These are phyloP conservation scores for Dioctria rufipes DNA, from an alignment of 2,888 invertebrate species.

Conservation along the genomic window DNA sequence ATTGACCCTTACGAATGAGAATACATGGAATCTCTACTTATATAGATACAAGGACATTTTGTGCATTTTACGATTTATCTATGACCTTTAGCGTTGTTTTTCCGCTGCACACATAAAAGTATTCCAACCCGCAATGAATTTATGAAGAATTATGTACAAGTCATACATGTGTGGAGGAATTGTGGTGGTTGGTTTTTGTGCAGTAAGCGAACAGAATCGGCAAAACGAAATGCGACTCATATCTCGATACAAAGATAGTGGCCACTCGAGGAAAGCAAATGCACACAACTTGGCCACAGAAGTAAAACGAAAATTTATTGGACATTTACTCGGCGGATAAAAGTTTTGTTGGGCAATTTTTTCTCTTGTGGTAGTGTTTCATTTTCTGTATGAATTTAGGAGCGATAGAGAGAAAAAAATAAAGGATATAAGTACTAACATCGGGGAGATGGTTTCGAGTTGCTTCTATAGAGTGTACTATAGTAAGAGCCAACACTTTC, in stretches of 20 bases:
- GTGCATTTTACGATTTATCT: slow-evolving; percentile 19
- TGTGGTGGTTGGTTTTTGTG: not conserved
- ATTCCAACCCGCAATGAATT: slow-evolving; percentile 25
- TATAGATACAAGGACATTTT: slow-evolving; percentile 3
- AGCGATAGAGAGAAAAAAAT: not conserved
- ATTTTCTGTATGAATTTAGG: slow-evolving; percentile 21
- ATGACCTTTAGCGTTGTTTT: not conserved
- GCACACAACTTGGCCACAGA: slow-evolving; percentile 31
- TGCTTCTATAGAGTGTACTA: not conserved
- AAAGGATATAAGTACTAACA: not conserved
- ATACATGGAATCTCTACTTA: not conserved
- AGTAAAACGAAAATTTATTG: slow-evolving; percentile 41
- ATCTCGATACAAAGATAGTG: not conserved
- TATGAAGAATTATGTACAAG: slow-evolving; percentile 7
- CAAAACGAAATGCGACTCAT: not conserved
- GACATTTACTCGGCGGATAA: slow-evolving; percentile 25
- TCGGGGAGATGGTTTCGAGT: not conserved
- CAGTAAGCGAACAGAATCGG: not conserved
- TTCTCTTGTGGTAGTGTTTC: slow-evolving; percentile 14
- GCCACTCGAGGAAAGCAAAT: not conserved
- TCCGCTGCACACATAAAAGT: slow-evolving; percentile 18
- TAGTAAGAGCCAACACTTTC: slow-evolving; percentile 24
- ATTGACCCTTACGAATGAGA: slow-evolving; percentile 19
- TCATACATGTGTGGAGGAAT: not conserved
- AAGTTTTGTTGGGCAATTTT: slow-evolving; percentile 30